Conservation (phyloP, 2,797 vertebrate genomes). For the Pipistrellus kuhlii region DNA sequence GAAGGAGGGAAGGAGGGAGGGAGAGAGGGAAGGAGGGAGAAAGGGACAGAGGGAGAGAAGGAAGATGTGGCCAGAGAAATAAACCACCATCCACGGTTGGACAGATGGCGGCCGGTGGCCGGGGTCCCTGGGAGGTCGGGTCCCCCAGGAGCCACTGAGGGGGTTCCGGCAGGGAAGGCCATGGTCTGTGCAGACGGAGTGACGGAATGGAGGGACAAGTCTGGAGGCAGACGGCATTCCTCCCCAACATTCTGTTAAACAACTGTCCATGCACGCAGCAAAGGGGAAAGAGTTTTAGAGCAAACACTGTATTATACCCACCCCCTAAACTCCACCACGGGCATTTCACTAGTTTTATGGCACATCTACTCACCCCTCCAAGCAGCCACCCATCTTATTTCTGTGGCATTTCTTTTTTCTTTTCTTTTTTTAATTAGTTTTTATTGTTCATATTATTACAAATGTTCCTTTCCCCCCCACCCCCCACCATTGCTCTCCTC, state of each 20-base stretch:
- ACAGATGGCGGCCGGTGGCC: fast-evolving
- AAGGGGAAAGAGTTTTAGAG: background rate
- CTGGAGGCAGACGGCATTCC: background rate
- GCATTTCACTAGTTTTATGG: background rate
- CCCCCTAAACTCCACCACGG: background rate
- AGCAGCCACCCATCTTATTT: fast-evolving
- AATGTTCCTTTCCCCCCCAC: too few species aligned
- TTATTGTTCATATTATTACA: too few species aligned
- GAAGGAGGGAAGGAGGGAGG: background rate
- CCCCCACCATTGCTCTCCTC: too few species aligned
- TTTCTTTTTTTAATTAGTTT: too few species aligned
- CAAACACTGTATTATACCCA: fast-evolving
- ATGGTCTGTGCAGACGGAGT: background rate
- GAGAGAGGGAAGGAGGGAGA: too few species aligned
- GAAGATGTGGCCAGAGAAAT: background rate
- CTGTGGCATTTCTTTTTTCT: background rate
- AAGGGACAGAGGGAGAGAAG: background rate
- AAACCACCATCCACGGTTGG: background rate
- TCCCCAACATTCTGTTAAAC: background rate
- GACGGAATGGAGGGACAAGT: background rate
- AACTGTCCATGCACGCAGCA: background rate
- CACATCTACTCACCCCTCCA: too few species aligned
- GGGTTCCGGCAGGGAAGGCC: background rate
- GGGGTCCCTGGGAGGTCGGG: background rate
- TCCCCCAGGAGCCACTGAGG: background rate